Evolutionary conservation across 2,113 vertebrate species (phyloP).

Genomic region (Cyprinodon variegatus): DNA sequence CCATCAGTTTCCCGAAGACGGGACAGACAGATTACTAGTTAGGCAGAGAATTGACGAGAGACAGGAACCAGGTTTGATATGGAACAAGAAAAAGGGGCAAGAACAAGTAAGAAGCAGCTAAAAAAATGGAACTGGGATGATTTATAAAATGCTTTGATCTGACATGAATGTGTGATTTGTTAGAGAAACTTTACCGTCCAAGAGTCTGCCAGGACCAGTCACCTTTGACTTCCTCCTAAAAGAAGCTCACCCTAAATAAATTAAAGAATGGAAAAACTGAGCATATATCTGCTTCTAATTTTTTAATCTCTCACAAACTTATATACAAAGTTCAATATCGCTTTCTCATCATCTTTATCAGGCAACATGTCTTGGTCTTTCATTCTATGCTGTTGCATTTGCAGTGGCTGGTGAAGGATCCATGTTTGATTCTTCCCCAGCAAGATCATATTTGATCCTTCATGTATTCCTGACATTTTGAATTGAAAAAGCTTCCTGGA

Average conservation of each 20-base stretch:
- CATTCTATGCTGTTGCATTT: conserved; percentile 15
- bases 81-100: conserved; percentile 17
- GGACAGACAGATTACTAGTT: conserved; percentile 14
- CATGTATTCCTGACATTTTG: too few relatives aligned
- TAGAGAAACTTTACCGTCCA: conserved; percentile 68
- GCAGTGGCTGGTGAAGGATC: not conserved
- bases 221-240: conserved; percentile 44
- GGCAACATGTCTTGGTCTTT: conserved; percentile 19
- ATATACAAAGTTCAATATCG: conserved; percentile 40
- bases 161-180: conserved; percentile 61
- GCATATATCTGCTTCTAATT: conserved; percentile 12
- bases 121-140: conserved; percentile 35
- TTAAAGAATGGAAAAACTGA: conserved; percentile 49
- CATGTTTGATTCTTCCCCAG: too few relatives aligned
- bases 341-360: conserved; percentile 38
- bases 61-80: conserved; percentile 32
- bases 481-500: too few relatives aligned
- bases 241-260: conserved; percentile 59
- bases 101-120: conserved; percentile 24
- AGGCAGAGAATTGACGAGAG: conserved; percentile 41
- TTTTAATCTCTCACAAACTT: conserved; percentile 8
- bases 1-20: conserved; percentile 35
- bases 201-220: conserved; percentile 52
- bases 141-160: conserved; percentile 60
- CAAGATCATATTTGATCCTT: too few relatives aligned